A percentile compares a stretch with the other conserved stretches of the same genome.
phyloP scores from a whole-genome alignment of 1,140 invertebrate species.

The Notospermus geniculatus region DNA sequence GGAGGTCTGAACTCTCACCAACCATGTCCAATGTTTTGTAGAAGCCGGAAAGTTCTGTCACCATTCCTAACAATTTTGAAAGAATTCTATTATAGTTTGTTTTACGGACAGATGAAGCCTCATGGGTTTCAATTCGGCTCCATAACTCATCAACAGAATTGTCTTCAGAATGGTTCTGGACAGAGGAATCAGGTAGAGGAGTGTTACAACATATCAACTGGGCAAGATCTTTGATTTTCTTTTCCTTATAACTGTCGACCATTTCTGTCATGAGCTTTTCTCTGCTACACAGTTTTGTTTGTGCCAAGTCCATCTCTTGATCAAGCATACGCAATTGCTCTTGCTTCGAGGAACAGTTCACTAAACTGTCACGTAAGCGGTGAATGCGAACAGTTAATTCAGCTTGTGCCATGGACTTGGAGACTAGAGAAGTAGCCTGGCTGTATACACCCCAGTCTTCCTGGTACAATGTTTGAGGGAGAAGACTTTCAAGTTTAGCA shows the following conservation, averaged over 20 bases:
- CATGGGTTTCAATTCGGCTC: too few species aligned
- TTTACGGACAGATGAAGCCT: neutral
- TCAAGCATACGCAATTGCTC: neutral
- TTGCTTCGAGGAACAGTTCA: neutral
- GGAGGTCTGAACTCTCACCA: neutral
- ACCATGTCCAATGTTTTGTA: conserved; percentile 5
- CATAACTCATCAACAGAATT: too few species aligned
- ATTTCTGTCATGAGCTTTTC: conserved; percentile 10
- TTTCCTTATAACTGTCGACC: neutral
- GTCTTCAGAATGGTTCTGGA: neutral
- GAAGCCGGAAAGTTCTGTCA: neutral
- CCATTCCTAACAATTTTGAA: neutral
- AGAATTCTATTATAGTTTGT: neutral
- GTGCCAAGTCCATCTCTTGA: neutral
- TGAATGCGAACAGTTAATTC: neutral
- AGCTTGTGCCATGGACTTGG: conserved; percentile 3
- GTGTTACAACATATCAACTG: neutral
- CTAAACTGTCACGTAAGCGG: conserved; percentile 1
- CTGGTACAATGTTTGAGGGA: neutral
- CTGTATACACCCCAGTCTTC: neutral
- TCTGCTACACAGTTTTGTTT: neutral
- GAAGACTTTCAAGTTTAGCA: too few species aligned
- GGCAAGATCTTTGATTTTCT: conserved; percentile 1
- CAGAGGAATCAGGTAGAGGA: neutral
- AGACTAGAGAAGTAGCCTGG: neutral